Conservation (phyloP, 2,888 invertebrate species). For the Ochropacha duplaris region DNA sequence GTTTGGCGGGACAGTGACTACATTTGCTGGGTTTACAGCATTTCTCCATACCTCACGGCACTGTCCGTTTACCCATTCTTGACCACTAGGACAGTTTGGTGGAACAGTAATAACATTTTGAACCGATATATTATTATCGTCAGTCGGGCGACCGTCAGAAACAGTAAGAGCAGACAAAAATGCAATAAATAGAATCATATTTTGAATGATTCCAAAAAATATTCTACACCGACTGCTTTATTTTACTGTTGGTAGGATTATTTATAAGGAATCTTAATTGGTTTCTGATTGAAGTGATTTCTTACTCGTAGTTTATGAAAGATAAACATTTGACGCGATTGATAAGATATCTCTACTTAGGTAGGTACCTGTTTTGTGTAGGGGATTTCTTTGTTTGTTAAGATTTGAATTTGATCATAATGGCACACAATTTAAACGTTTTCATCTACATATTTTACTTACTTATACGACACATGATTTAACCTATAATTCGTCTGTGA, state of each 20-base stretch:
- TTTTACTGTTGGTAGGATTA: conserved; percentile 13
- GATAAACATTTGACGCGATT: conserved; percentile 18
- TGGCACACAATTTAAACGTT: too few relatives aligned
- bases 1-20: conserved; percentile 22
- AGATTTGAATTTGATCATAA: too few relatives aligned
- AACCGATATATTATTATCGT: conserved; percentile 6
- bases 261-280: conserved; percentile 34
- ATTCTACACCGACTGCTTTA: background rate
- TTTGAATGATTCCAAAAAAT: conserved; percentile 15
- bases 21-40: conserved; percentile 17
- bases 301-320: conserved; percentile 20
- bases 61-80: conserved; percentile 31
- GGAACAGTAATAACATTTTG: conserved; percentile 35
- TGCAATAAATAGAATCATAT: conserved; percentile 20
- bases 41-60: conserved; percentile 28
- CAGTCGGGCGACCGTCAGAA: conserved; percentile 23
- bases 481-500: too few relatives aligned
- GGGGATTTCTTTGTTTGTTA: background rate
- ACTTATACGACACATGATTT: too few relatives aligned
- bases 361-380: background rate
- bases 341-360: conserved; percentile 1
- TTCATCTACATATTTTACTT: too few relatives aligned
- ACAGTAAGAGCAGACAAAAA: conserved; percentile 20
- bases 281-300: conserved; percentile 43
- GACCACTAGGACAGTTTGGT: conserved; percentile 34